Conservation (phyloP, 2,797 vertebrate genomes). For the Vultur gryphus region DNA sequence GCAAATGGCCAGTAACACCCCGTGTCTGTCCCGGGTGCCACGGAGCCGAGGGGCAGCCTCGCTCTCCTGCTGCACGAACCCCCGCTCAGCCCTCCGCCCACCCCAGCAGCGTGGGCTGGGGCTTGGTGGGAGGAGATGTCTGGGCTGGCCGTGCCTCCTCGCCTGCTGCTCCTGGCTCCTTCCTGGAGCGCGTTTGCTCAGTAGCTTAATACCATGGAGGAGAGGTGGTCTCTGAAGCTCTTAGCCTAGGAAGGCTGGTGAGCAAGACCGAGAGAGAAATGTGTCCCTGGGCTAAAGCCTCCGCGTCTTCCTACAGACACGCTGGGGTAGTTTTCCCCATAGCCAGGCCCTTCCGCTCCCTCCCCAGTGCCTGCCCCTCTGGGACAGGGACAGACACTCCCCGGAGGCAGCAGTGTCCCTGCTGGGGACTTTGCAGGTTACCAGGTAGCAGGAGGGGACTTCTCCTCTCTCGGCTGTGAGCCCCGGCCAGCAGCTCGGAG, state of each 20-base stretch:
- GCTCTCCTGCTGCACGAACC: rapidly evolving
- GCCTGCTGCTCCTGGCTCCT: background rate
- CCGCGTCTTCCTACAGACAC: background rate
- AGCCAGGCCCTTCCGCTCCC: background rate
- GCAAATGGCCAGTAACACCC: background rate
- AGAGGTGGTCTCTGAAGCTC: background rate
- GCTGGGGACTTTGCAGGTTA: background rate
- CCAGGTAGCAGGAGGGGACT: background rate
- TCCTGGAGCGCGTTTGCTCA: rapidly evolving
- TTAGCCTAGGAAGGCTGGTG: background rate
- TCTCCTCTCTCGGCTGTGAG: background rate
- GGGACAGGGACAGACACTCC: background rate
- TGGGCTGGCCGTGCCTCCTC: background rate
- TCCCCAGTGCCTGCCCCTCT: background rate
- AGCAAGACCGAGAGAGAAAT: background rate
- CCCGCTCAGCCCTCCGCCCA: background rate
- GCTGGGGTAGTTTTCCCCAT: background rate
- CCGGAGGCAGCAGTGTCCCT: background rate
- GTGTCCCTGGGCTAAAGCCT: background rate
- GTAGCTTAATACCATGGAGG: background rate
- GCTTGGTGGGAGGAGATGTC: background rate
- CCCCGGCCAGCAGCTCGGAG: background rate
- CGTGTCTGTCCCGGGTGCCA: background rate
- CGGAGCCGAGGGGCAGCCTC: rapidly evolving
- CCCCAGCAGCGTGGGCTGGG: background rate